These are phyloP conservation scores for Aphaenogaster rudis DNA, from an alignment of 1,140 invertebrate genomes.

Conservation along the genomic window DNA sequence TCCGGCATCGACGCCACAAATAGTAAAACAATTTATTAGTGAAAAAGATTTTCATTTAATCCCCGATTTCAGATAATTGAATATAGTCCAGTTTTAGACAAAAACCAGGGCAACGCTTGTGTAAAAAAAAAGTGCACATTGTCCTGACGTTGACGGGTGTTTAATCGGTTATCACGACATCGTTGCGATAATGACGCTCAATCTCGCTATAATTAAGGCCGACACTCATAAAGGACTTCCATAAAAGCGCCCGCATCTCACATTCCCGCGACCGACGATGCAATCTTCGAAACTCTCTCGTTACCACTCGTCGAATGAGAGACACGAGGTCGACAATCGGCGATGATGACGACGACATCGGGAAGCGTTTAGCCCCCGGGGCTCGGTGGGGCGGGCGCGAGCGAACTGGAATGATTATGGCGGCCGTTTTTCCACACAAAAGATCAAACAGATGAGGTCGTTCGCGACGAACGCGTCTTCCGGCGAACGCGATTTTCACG, in stretches of 20 bases:
- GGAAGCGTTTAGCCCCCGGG: conserved; percentile 44
- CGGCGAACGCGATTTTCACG: conserved; percentile 61
- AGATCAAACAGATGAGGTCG: conserved; percentile 56
- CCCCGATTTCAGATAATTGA: background rate
- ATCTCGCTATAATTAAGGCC: conserved; percentile 1
- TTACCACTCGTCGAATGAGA: conserved; percentile 36
- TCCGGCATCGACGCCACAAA: background rate
- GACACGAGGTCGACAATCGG: conserved; percentile 29
- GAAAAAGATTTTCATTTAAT: background rate
- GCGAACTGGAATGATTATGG: conserved; percentile 61
- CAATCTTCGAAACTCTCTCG: conserved; percentile 41
- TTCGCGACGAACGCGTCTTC: conserved; percentile 37
- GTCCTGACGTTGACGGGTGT: background rate
- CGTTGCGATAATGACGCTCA: background rate
- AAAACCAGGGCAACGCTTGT: background rate
- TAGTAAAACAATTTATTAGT: conserved; percentile 1
- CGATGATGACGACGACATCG: conserved; percentile 43
- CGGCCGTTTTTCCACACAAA: conserved; percentile 62
- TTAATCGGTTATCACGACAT: conserved; percentile 6
- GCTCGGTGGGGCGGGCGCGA: background rate
- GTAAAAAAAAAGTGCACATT: background rate
- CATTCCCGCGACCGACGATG: background rate
- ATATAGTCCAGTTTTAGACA: background rate
- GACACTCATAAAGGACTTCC: conserved; percentile 18
- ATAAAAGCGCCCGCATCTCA: conserved; percentile 12